Percentiles rank a stretch among this genome's conserved stretches.
phyloP scores from a whole-genome alignment of 2,797 vertebrate species.

The Selene dorsalis region DNA sequence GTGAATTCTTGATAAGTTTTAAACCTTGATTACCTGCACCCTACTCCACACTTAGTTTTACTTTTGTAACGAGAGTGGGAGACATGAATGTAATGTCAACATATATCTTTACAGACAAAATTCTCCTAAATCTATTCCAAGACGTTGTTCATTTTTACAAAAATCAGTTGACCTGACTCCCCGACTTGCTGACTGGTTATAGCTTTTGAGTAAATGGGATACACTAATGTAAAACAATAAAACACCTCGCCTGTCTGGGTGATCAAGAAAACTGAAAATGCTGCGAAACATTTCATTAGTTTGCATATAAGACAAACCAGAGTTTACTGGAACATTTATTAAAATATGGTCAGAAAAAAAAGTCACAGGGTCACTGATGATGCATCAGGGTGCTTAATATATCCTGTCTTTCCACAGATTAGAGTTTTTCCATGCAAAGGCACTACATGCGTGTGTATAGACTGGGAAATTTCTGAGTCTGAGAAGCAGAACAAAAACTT shows the following conservation, averaged over 20 bases:
- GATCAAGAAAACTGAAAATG: background rate
- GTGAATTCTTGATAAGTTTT: background rate
- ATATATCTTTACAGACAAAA: background rate
- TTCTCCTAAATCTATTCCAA: background rate
- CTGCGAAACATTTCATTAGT: background rate
- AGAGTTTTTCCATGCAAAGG: slow-evolving; percentile 43
- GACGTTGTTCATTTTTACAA: too few relatives aligned
- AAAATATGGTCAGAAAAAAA: background rate
- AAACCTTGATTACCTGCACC: background rate
- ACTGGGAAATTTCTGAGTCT: slow-evolving; percentile 28
- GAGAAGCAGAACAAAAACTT: slow-evolving; percentile 60
- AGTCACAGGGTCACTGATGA: background rate
- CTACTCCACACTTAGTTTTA: background rate
- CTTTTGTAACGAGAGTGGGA: background rate
- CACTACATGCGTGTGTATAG: slow-evolving; percentile 13
- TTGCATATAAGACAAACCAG: background rate
- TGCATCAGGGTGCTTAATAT: background rate
- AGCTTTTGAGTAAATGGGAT: background rate
- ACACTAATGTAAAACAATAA: background rate
- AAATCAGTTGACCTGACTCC: too few relatives aligned
- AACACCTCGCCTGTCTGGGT: background rate
- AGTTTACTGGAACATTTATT: background rate
- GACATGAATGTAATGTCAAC: background rate
- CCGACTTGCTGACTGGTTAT: background rate
- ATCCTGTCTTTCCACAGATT: slow-evolving; percentile 40